Conservation (phyloP, 2,888 invertebrate species). For the Spialia ferax region DNA sequence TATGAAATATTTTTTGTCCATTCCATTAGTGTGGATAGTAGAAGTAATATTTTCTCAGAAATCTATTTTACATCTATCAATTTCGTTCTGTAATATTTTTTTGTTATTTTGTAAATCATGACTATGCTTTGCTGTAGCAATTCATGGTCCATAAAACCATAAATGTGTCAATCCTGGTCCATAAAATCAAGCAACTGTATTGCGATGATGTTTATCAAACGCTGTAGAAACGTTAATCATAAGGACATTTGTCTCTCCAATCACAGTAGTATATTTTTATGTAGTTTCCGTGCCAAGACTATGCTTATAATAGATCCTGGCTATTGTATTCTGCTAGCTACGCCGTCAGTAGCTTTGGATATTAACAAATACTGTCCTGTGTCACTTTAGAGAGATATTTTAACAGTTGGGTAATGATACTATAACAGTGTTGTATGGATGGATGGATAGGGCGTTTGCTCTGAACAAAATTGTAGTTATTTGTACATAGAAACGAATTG, state of each 20-base stretch:
- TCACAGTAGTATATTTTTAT: background rate
- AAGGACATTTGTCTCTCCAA: no score
- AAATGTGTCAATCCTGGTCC: no score
- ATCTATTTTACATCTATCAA: no score
- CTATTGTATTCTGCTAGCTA: background rate
- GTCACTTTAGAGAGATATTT: background rate
- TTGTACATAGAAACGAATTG: conserved; percentile 29
- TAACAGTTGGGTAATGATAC: background rate
- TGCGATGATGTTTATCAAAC: background rate
- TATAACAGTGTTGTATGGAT: background rate
- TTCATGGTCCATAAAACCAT: no score
- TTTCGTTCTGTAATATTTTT: no score
- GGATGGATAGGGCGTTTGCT: background rate
- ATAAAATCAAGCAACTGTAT: background rate
- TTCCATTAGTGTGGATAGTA: no score
- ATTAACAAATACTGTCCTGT: background rate
- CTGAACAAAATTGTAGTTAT: conserved; percentile 12
- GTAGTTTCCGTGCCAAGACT: background rate
- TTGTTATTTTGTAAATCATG: no score
- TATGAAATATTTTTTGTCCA: no score
- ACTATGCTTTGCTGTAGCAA: no score
- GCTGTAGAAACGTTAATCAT: no score
- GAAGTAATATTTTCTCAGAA: no score
- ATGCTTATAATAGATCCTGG: background rate
- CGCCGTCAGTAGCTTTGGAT: background rate